Conservation (phyloP, 2,797 vertebrate species). For the Bradypus variegatus region DNA sequence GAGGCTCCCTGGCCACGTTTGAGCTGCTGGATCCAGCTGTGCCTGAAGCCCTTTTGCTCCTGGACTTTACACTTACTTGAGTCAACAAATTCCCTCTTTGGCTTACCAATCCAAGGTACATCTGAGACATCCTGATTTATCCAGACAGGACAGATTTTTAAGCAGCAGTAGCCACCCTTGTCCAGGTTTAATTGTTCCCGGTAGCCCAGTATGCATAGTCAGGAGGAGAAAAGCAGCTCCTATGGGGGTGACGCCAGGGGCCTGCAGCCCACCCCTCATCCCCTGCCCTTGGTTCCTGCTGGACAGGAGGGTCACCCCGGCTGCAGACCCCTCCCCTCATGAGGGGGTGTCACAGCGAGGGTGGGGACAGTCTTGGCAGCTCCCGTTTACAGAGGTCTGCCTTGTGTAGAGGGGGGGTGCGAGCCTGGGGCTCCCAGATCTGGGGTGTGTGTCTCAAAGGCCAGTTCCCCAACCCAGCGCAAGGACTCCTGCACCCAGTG, state of each 20-base stretch:
- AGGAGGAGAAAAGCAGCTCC: not conserved
- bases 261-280: not conserved
- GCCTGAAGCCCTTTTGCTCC: not conserved
- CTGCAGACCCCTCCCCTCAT: not conserved
- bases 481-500: no score
- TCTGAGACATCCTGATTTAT: not conserved
- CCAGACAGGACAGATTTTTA: not conserved
- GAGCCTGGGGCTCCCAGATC: not conserved
- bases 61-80: not conserved
- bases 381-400: not conserved
- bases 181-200: not conserved
- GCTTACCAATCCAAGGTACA: not conserved
- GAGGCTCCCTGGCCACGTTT: not conserved
- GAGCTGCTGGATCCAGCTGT: not conserved
- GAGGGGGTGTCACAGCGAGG: accelerated
- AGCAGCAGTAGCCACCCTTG: accelerated
- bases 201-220: not conserved
- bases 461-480: accelerated
- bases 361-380: no score
- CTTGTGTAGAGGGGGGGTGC: not conserved
- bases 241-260: no score
- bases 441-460: not conserved
- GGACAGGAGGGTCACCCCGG: not conserved
- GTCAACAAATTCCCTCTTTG: not conserved
- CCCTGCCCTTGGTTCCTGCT: not conserved